Evolutionary conservation across 2,113 vertebrate genomes (phyloP), one percentile per base, ranked within the genome.

Genomic region (Tetraodon nigroviridis): DNA sequence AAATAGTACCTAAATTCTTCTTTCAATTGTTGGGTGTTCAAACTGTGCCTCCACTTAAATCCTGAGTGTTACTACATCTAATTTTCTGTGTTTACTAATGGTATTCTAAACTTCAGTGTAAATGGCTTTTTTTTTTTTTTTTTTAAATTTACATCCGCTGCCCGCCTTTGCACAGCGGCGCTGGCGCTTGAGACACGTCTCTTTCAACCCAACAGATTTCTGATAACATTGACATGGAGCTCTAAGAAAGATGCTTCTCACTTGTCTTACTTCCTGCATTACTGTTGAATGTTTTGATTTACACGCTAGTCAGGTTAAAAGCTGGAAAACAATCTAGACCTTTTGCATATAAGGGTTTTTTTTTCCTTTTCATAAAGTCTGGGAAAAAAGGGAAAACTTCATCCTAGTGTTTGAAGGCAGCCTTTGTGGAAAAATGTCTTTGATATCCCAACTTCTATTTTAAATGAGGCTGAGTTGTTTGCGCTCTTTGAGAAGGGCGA

Each of bases 401-500:
- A 84, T 87, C 81, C 81, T 59, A 71, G 74, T 80, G 78, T 89
- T 88, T 88, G 89, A 90, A 90, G 88, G 75, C 67, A 58, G 81
- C 80, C 80, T 90, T 87, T 87, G 83, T 86, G 2, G 5, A 37
- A 85, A 88, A 87, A 80, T 65, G 79, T 82, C 84, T 89, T 90
- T 89, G 88, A 90, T 90, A 87, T 88, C 69, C 67, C 51, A 87
- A 89, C 86, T 91, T 89, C 84, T 89, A 84, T 88, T 89, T 89
- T 88, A 89, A 90, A 90, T 85, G 87, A 88, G 87, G 85, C 83
- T 78, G 86, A 89, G 84, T 89, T 90, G 90, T 90, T 90, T 90
- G 89, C 86, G 88, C 84, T 86, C 87, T 90, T 88, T 87, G 86
- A 89, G 88, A 89, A 78, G 32, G 80, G 85, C 78, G 86, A 85